These are phyloP conservation scores for Limnothrissa miodon DNA, from an alignment of 2,113 vertebrate species.

Conservation along the genomic window DNA sequence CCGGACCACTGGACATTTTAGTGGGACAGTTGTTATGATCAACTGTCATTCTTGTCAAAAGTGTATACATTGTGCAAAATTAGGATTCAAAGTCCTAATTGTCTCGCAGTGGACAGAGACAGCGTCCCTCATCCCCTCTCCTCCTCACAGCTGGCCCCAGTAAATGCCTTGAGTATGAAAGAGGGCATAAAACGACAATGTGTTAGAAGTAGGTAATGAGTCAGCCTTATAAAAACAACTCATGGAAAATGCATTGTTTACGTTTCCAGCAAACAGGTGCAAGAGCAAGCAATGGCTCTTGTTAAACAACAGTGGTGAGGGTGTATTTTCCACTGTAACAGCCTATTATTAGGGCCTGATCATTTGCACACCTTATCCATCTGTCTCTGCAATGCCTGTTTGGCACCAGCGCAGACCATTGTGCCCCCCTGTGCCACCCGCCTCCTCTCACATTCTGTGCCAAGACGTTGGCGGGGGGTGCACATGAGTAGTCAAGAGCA, in stretches of 20 bases:
- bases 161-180: constrained; percentile 40
- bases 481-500: not conserved
- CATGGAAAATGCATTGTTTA: constrained; percentile 61
- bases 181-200: constrained; percentile 29
- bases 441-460: constrained; percentile 9
- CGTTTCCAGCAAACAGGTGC: constrained; percentile 61
- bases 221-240: constrained; percentile 51
- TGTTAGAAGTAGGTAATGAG: constrained; percentile 45
- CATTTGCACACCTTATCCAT: constrained; percentile 18
- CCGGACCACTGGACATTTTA: not conserved
- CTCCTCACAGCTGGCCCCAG: constrained; percentile 30
- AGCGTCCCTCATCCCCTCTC: constrained; percentile 1
- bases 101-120: not conserved
- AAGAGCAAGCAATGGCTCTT: constrained; percentile 45
- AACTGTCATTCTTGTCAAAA: not conserved
- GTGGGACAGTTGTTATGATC: not conserved
- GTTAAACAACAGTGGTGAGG: constrained; percentile 54
- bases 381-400: constrained; percentile 9
- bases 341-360: constrained; percentile 56
- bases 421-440: not conserved
- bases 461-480: constrained; percentile 10
- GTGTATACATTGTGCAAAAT: not conserved
- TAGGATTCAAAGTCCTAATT: not conserved
- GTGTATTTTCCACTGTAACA: constrained; percentile 61
- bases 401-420: constrained; percentile 10